Evolutionary conservation across 2,888 invertebrate species (phyloP).

Genomic region (Trissolcus brochymenae): DNA sequence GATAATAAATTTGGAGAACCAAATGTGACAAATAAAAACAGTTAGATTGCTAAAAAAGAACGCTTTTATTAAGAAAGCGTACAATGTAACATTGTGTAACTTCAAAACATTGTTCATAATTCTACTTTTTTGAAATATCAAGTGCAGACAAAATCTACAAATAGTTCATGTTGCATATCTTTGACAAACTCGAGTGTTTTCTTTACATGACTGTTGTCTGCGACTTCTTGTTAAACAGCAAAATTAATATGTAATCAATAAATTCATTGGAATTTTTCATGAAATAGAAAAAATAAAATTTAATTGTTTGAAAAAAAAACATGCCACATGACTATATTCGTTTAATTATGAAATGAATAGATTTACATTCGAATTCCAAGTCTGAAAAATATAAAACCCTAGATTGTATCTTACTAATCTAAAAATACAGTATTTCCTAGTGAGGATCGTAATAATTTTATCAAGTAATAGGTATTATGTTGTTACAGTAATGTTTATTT

Average conservation of each 20-base stretch:
- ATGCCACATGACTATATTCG: constrained; percentile 20
- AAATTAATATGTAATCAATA: background rate
- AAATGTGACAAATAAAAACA: background rate
- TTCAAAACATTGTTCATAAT: constrained; percentile 48
- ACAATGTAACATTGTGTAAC: constrained; percentile 50
- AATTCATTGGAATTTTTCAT: background rate
- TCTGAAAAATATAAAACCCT: constrained; percentile 73
- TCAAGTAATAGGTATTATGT: constrained; percentile 43
- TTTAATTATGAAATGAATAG: constrained; percentile 42
- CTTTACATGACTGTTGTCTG: constrained; percentile 1
- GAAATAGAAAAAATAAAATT: background rate
- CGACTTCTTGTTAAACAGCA: background rate
- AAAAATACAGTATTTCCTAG: constrained; percentile 70
- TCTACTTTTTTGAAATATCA: constrained; percentile 45
- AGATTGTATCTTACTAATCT: constrained; percentile 68
- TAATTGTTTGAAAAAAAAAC: constrained; percentile 8
- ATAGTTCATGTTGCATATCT: constrained; percentile 33
- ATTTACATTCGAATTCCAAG: constrained; percentile 49
- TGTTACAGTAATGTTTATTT: constrained; percentile 57
- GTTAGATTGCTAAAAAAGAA: constrained; percentile 45
- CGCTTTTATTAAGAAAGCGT: constrained; percentile 57
- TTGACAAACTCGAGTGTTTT: constrained; percentile 4
- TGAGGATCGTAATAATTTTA: constrained; percentile 56
- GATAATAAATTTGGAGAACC: background rate
- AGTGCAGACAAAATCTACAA: constrained; percentile 46